phyloP scores from a whole-genome alignment of 2,888 invertebrate species.

The Hymenopus coronatus region DNA sequence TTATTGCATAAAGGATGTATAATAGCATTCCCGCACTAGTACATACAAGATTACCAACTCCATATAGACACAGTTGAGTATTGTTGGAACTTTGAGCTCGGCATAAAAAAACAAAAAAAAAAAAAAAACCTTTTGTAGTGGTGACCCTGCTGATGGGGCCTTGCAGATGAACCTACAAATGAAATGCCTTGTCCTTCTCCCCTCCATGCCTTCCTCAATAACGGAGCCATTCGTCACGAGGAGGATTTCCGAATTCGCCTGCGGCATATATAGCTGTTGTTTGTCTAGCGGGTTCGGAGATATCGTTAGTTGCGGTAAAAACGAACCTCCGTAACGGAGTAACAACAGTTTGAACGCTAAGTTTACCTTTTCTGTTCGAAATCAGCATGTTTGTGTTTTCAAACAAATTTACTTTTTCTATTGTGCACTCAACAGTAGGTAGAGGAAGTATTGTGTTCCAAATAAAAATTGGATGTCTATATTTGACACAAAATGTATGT shows the following conservation, averaged over 20 bases:
- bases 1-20: no score
- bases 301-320: background rate
- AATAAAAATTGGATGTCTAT: no score
- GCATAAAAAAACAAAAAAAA: no score
- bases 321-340: background rate
- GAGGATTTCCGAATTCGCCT: background rate
- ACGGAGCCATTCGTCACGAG: background rate
- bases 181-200: background rate
- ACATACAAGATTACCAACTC: no score
- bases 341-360: background rate
- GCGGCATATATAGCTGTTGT: background rate
- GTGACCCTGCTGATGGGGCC: background rate
- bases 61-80: no score
- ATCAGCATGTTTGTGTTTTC: background rate
- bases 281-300: background rate
- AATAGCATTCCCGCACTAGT: no score
- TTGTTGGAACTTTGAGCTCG: no score
- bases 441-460: no score
- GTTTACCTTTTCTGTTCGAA: background rate
- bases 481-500: no score
- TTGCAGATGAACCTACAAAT: background rate
- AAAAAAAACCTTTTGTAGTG: background rate
- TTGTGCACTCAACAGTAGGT: no score
- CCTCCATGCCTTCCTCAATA: background rate
- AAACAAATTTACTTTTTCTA: background rate